These are phyloP conservation scores for Seriola dumerili DNA, from an alignment of 2,113 vertebrate genomes.

Conservation along the genomic window DNA sequence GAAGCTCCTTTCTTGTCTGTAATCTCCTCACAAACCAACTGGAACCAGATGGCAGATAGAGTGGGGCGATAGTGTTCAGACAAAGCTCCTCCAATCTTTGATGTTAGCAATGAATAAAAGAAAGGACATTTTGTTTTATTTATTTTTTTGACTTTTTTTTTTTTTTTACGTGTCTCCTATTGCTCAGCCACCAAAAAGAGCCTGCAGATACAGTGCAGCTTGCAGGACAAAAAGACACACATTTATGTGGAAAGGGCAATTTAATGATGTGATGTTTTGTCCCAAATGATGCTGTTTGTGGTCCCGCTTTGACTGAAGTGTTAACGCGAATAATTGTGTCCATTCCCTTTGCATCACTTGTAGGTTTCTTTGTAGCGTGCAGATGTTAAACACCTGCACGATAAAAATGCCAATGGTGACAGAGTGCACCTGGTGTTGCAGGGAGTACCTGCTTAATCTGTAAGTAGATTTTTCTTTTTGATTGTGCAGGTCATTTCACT, in stretches of 20 bases:
- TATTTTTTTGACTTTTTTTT: not conserved
- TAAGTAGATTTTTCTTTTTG: not conserved
- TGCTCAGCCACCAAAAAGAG: not conserved
- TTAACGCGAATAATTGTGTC: conserved; percentile 36
- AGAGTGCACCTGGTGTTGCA: conserved; percentile 34
- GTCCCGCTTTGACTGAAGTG: conserved; percentile 16
- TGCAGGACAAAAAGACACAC: conserved; percentile 5
- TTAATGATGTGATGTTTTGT: conserved; percentile 36
- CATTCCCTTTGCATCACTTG: conserved; percentile 16
- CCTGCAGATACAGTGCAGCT: conserved; percentile 33
- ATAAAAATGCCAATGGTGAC: conserved; percentile 1
- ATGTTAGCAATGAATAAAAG: conserved; percentile 45
- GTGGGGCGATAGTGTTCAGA: conserved; percentile 42
- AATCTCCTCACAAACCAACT: conserved; percentile 44
- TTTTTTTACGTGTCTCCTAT: not conserved
- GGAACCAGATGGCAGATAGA: conserved; percentile 65
- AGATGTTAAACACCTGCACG: conserved; percentile 62
- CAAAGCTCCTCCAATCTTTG: conserved; percentile 55
- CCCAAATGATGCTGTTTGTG: conserved; percentile 10
- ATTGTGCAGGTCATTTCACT: not conserved
- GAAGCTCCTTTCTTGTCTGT: conserved; percentile 40
- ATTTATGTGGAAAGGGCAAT: conserved; percentile 23
- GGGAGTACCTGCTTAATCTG: not conserved
- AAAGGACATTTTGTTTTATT: not conserved
- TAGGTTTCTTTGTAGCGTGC: conserved; percentile 19